Evolutionary conservation across 64 coral and sea anemone species (phyloP).

Genomic region (Pocillopora damicornis): DNA sequence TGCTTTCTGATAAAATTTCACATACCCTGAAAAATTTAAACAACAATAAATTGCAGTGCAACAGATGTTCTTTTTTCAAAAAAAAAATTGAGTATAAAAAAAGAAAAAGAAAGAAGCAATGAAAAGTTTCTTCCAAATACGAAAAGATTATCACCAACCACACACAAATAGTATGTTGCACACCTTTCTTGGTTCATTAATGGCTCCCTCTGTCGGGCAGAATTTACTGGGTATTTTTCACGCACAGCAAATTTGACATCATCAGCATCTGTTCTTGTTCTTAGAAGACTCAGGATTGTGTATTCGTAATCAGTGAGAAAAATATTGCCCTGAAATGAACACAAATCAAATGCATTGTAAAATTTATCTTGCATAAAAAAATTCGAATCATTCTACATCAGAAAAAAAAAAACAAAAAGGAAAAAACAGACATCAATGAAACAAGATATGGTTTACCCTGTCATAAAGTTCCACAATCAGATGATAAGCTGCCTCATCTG

Average conservation of each 20-base stretch:
- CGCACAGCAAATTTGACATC: slow-evolving; percentile 96
- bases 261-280: slow-evolving; percentile 84
- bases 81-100: neutral
- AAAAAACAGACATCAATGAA: neutral
- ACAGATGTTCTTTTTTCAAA: neutral
- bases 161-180: neutral
- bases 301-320: slow-evolving; percentile 88
- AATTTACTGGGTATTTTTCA: slow-evolving; percentile 84
- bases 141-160: too few species aligned
- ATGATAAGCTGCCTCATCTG: slow-evolving; percentile 88
- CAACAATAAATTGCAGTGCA: neutral
- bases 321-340: slow-evolving; percentile 78
- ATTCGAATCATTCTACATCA: neutral
- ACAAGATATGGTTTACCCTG: slow-evolving; percentile 47
- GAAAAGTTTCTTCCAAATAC: too few species aligned
- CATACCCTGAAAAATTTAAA: slow-evolving; percentile 36
- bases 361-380: too few species aligned
- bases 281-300: slow-evolving; percentile 85
- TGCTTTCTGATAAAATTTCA: slow-evolving; percentile 55
- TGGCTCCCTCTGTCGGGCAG: slow-evolving; percentile 77
- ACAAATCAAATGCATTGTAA: neutral
- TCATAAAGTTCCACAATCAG: slow-evolving; percentile 95
- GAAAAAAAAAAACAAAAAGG: neutral
- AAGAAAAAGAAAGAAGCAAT: too few species aligned
- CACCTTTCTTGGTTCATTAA: slow-evolving; percentile 65